Percentiles rank a stretch among this genome's conserved stretches.
Evolutionary conservation across 92 coral and sea anemone genomes (phyloP).

Genomic region (Muricea muricata): DNA sequence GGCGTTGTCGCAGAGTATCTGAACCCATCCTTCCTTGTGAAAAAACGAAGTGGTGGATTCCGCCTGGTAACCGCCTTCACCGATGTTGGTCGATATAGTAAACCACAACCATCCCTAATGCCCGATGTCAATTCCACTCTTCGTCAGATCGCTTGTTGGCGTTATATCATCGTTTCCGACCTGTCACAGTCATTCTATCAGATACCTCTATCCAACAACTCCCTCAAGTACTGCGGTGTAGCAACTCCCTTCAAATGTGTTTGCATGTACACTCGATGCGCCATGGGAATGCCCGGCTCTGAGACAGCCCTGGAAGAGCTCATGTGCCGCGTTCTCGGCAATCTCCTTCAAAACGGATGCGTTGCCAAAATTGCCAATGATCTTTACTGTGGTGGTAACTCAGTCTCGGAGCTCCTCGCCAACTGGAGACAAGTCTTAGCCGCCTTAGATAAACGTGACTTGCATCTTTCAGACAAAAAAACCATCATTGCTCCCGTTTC

Average conservation of each 20-base stretch:
- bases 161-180: slow-evolving; percentile 48
- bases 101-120: neutral
- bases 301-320: no score
- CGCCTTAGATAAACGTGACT: slow-evolving; percentile 31
- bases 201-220: slow-evolving; percentile 42
- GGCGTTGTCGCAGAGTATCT: slow-evolving; percentile 39
- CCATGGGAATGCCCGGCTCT: slow-evolving; percentile 68
- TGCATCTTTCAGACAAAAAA: slow-evolving; percentile 36
- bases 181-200: slow-evolving; percentile 54
- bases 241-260: slow-evolving; percentile 66
- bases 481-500: no score
- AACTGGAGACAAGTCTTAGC: slow-evolving; percentile 34
- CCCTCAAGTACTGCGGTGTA: slow-evolving; percentile 59
- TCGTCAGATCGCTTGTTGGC: slow-evolving; percentile 58
- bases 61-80: slow-evolving; percentile 54
- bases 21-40: slow-evolving; percentile 58
- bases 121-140: slow-evolving; percentile 52
- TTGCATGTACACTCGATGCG: slow-evolving; percentile 55
- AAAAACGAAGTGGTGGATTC: slow-evolving; percentile 49
- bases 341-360: slow-evolving; percentile 57
- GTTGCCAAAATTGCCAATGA: slow-evolving; percentile 68
- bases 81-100: neutral
- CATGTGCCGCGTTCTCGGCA: slow-evolving; percentile 59
- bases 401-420: no score
- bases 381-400: slow-evolving; percentile 64